Evolutionary conservation across 2,113 vertebrate species (phyloP), one percentile per base, ranked within the genome.

Genomic region (Pachypanchax playfairii): DNA sequence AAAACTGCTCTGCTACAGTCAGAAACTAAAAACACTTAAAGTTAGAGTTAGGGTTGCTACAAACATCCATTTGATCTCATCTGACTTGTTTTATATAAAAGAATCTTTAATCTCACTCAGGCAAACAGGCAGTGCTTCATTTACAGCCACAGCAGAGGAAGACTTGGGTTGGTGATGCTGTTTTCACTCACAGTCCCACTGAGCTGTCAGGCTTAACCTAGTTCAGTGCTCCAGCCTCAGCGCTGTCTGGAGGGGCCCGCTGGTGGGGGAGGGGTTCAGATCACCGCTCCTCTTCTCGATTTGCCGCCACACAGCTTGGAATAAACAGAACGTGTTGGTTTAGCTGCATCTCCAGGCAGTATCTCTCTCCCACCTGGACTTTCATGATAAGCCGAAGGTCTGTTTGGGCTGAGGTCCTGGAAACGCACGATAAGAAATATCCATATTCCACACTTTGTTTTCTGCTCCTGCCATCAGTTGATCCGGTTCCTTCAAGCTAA

Each of bases 181-280:
- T 57, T 73, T 69, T 36, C 61, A 61, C 57, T 52, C 79, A 74
- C 71, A 82, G 73, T 59, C 71, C 68, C 66, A 66, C 69, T 48
- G 80, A 80, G 83, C 73, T 82, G 77, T 80, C 72, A 66, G 83
- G 76, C 82, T 86, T 83, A 87, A 82, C 86, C 82, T 79, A 83
- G 80, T 87, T 88, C 77, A 77, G 59, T 71, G 75, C 74, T 76
- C 51, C 60, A 38, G 50, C 69, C 61, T 44, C 63, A 21, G 70
- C 71, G 55, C 69, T 76, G 80, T 85, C 82, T 89, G 80, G 69
- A 80, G 84, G 75, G 70, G 75, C 53, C 70, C 64, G 54, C 2
- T 68, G 60, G 29, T 69, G 84, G 81, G 84, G 83, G 80, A 66
- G 76, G 81, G 76, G 66, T 41, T 48, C 54, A 69, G 15, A 60